Base-by-base conservation (phyloP, 2,888 invertebrate species). In the Cantharis rufa region DNA sequence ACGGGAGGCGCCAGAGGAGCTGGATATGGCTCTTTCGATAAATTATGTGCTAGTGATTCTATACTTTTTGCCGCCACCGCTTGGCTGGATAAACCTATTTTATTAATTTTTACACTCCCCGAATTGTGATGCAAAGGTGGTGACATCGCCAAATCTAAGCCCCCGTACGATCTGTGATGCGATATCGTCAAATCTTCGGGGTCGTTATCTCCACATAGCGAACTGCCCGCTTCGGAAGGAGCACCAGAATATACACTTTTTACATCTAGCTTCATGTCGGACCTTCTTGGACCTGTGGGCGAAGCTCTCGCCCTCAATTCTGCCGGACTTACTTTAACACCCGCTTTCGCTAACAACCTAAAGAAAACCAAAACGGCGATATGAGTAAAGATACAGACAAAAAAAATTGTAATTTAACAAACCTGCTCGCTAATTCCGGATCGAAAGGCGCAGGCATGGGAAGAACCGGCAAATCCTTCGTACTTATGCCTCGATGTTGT, bases 381-480 rank as follows among this genome's bases (percentile, higher is more conserved):
- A 32, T 32, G 1, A 32, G 32, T 32, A 28, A 15, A 48, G 9
- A 24, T 9, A 7, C 16, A 11, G 5, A 15, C 0, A 16, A 27
- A 70, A 15, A 15, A 48, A 28, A 21, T 16, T 13, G 18, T 21
- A 10, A 21, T 21, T 11, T 13, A 62, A 89, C 89, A 88, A 85
- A 92, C 92, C 91, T 91, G 89, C 94, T 94, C 76, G 97, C 97
- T 70, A 97, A 90, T 80, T 96, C 96, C 0, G 97, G 96, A 88
- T 96, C 96, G 87, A 96, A 97, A 18, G 96, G 93, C 78, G 95
- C 95, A 18, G 97, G 97, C 96, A 97, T 97, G 78, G 96, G 96
- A 81, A 96, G 89, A 64, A 97, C 96, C 10, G 97, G 97, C 83
- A 97, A 90, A 88, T 97, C 97, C 90, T 97, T 96, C 83, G 96